Base-by-base conservation (phyloP, 2,113 vertebrate genomes). In the Atrichornis clamosus region DNA sequence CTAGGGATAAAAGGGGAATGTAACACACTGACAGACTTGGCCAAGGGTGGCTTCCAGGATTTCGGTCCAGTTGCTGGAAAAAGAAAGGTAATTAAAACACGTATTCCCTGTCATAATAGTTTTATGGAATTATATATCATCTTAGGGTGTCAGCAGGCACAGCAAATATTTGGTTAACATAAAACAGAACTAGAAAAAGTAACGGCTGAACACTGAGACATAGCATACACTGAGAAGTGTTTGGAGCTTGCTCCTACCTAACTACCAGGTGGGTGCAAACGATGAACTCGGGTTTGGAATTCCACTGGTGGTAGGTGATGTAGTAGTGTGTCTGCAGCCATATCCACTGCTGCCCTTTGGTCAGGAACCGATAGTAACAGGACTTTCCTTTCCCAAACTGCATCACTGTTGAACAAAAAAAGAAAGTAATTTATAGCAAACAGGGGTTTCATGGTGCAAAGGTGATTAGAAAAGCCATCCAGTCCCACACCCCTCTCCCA, bases 281-380 rank as follows among this genome's bases (percentile, higher is more conserved):
- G 16, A 99, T 98, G 94, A 99, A 99, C 97, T 99, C 98, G 0
- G 99, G 98, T 90, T 99, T 99, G 97, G 98, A 99, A 95, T 99
- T 99, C 99, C 99, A 99, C 96, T 99, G 99, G 95, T 99, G 98
- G 95, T 98, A 99, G 15, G 98, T 99, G 93, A 98, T 98, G 97
- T 98, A 99, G 97, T 98, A 99, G 81, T 99, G 98, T 37, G 98
- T 99, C 97, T 99, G 98, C 80, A 99, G 95, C 99, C 98, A 98
- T 75, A 99, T 98, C 98, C 98, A 99, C 94, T 98, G 98, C 96
- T 99, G 98, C 59, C 98, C 98, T 98, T 99, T 99, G 90, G 98
- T 99, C 97, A 99, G 97, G 96, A 99, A 99, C 62, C 98, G 97
- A 93, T 99, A 99, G 95, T 99, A 99, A 97, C 98, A 99, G 73